Conservation (phyloP, 2,888 invertebrate genomes). For the Adela reaumurella region DNA sequence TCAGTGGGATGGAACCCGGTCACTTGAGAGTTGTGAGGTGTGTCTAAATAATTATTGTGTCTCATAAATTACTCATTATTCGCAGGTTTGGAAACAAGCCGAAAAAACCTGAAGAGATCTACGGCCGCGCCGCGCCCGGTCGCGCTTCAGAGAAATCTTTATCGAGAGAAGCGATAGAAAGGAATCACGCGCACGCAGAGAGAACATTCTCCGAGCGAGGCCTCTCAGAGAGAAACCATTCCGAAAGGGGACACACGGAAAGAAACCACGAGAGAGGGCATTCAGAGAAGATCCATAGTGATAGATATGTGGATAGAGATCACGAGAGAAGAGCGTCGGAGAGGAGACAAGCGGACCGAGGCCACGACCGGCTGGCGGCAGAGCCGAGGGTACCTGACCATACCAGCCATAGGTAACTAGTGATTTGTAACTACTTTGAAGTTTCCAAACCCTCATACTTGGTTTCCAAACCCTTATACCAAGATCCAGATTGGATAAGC, state of each 20-base stretch:
- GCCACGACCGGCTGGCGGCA: constrained; percentile 24
- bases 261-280: constrained; percentile 31
- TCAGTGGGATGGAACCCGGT: no score
- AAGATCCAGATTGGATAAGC: no score
- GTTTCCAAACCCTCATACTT: no score
- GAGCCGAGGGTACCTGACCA: constrained; percentile 5
- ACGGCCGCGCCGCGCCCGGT: constrained; percentile 39
- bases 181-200: constrained; percentile 31
- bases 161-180: constrained; percentile 39
- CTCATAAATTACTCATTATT: no score
- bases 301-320: constrained; percentile 3
- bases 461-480: no score
- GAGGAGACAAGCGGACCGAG: constrained; percentile 21
- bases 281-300: constrained; percentile 29
- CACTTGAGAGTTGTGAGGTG: no score
- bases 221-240: constrained; percentile 4
- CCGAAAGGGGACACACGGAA: constrained; percentile 20
- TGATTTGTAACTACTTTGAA: no score
- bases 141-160: constrained; percentile 47
- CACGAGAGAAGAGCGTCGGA: constrained; percentile 3
- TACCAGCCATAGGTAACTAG: constrained; percentile 19
- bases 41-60: no score
- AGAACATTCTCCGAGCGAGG: constrained; percentile 18
- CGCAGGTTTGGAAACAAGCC: constrained; percentile 57
- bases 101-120: constrained; percentile 42